Evolutionary conservation across 2,888 invertebrate species (phyloP).

Genomic region (Drosophila macrothrix): DNA sequence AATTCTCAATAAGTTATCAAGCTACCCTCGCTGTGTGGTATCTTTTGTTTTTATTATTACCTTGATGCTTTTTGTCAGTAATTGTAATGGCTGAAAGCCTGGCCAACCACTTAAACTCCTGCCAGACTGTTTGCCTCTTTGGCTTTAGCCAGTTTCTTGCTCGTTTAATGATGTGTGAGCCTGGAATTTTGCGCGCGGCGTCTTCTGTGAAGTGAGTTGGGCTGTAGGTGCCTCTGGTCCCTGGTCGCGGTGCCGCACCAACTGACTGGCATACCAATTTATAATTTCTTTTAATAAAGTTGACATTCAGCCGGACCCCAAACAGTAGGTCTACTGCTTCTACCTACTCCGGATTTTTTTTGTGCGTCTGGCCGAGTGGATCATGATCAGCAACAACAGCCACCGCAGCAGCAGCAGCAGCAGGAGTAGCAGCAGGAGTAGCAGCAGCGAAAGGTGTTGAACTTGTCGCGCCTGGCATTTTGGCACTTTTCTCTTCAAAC

Average conservation of each 20-base stretch:
- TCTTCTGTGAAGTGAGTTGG: conserved; percentile 65
- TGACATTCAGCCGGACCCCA: conserved; percentile 65
- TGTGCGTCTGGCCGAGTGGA: conserved; percentile 66
- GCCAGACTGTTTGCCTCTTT: conserved; percentile 28
- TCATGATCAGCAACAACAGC: conserved; percentile 60
- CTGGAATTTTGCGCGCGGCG: conserved; percentile 79
- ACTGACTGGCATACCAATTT: conserved; percentile 79
- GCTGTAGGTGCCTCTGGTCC: conserved; percentile 14
- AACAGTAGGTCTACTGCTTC: conserved; percentile 18
- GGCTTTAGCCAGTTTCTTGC: conserved; percentile 56
- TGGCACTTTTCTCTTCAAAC: conserved; percentile 55
- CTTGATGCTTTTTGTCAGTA: conserved; percentile 80
- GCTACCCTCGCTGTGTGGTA: conserved; percentile 40
- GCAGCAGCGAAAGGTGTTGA: conserved; percentile 62
- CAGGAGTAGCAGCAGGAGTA: conserved; percentile 10
- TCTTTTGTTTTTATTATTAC: conserved; percentile 70
- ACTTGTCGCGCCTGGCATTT: conserved; percentile 77
- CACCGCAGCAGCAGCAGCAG: conserved; percentile 1
- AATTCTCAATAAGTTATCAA: background rate
- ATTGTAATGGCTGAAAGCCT: conserved; percentile 74
- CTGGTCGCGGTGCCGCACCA: conserved; percentile 34
- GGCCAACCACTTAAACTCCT: conserved; percentile 54
- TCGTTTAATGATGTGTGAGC: conserved; percentile 80
- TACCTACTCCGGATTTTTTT: conserved; percentile 27
- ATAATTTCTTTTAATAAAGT: conserved; percentile 81